Conservation (phyloP, 2,888 invertebrate species). For the Aspidiotus rigidus region DNA sequence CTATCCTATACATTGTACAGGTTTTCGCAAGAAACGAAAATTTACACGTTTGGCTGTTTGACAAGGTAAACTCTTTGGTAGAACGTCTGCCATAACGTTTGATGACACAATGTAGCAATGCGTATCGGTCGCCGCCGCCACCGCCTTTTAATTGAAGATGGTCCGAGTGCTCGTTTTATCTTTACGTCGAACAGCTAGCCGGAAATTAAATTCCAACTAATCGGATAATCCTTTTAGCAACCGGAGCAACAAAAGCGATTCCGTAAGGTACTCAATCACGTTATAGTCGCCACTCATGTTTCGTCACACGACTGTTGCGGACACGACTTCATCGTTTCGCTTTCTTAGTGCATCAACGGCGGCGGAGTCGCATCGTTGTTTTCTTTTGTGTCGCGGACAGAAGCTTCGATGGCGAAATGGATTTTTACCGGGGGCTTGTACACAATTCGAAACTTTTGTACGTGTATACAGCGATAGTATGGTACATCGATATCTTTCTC, state of each 20-base stretch:
- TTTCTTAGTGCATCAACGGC: too few species aligned
- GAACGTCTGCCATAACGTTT: neutral
- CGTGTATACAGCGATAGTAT: too few species aligned
- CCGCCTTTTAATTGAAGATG: neutral
- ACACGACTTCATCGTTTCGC: too few species aligned
- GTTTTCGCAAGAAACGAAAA: neutral
- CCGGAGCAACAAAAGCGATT: neutral
- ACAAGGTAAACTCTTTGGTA: constrained; percentile 2
- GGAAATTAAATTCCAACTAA: constrained; percentile 4
- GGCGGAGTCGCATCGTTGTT: too few species aligned
- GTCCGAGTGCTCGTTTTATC: neutral
- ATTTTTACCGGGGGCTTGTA: too few species aligned
- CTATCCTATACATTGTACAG: neutral
- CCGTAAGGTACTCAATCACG: neutral
- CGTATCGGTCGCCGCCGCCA: neutral
- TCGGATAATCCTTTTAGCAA: constrained; percentile 4
- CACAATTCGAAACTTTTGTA: too few species aligned
- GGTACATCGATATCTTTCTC: too few species aligned
- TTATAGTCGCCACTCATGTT: neutral
- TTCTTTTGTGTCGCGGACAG: too few species aligned
- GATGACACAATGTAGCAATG: neutral
- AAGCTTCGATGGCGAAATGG: too few species aligned
- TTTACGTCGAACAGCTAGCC: constrained; percentile 3
- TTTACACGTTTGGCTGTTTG: neutral
- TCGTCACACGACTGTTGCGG: too few species aligned